A percentile compares a stretch with the other conserved stretches of the same genome.
phyloP scores from a whole-genome alignment of 2,888 invertebrate species.

The Maniola hyperantus region DNA sequence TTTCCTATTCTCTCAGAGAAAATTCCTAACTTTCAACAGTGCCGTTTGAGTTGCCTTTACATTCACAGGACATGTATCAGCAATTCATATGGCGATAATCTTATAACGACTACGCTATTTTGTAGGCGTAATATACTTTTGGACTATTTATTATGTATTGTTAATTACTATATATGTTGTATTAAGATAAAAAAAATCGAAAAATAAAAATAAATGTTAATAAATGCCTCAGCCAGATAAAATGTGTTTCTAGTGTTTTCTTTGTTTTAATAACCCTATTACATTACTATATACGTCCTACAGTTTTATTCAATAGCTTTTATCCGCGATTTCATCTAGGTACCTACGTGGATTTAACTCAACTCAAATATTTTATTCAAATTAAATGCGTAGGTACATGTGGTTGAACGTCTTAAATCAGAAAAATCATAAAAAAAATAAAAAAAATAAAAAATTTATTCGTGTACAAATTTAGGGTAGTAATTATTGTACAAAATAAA shows the following conservation, averaged over 20 bases:
- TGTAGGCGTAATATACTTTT: conserved; percentile 84
- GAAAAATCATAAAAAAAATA: no score
- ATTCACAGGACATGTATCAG: conserved; percentile 64
- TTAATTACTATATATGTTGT: conserved; percentile 84
- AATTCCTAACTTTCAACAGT: conserved; percentile 66
- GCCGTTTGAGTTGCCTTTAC: conserved; percentile 75
- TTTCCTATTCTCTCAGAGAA: conserved; percentile 59
- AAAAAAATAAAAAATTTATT: no score
- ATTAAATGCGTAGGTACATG: no score
- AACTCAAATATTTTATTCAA: no score
- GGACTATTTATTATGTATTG: conserved; percentile 83
- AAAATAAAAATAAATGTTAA: conserved; percentile 82
- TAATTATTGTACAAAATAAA: no score
- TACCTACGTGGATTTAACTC: no score
- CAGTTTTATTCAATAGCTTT: no score
- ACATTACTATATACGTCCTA: no score
- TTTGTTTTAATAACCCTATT: neutral
- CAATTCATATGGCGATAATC: conserved; percentile 81
- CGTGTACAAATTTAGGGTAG: no score
- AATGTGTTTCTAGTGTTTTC: conserved; percentile 55
- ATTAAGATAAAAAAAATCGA: conserved; percentile 78
- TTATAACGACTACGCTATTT: conserved; percentile 83
- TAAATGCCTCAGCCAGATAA: conserved; percentile 83
- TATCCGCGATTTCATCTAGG: no score
- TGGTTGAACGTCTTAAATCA: no score